phyloP scores from a whole-genome alignment of 2,888 invertebrate genomes.

The Poecilus cupreus region DNA sequence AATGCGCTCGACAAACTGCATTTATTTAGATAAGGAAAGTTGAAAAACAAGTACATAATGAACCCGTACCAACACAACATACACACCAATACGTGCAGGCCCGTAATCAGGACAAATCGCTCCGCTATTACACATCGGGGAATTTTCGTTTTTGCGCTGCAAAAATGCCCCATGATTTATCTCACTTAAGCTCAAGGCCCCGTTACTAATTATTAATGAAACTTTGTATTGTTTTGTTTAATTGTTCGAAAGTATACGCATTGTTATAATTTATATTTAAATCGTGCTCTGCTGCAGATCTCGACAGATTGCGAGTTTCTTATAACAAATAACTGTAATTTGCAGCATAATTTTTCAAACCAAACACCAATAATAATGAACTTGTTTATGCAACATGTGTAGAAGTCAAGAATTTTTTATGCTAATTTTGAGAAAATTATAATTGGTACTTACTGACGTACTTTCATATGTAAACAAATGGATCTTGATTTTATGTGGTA shows the following conservation, averaged over 20 bases:
- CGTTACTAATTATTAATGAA: neutral
- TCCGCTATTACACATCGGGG: neutral
- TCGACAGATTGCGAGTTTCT: conserved; percentile 2
- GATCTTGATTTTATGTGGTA: neutral
- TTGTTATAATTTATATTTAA: conserved; percentile 35
- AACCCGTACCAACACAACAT: conserved; percentile 39
- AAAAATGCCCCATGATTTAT: no score
- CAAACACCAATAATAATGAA: conserved; percentile 12
- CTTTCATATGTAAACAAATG: conserved; percentile 21
- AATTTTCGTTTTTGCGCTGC: neutral
- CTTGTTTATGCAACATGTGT: conserved; percentile 28
- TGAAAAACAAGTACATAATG: conserved; percentile 57
- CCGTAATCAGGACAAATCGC: neutral
- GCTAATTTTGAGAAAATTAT: conserved; percentile 28
- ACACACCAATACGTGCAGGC: neutral
- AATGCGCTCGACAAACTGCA: conserved; percentile 46
- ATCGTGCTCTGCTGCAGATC: neutral
- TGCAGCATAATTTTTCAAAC: conserved; percentile 18
- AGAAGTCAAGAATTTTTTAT: conserved; percentile 26
- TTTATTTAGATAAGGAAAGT: conserved; percentile 58
- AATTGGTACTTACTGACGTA: conserved; percentile 5
- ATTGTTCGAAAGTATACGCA: conserved; percentile 31
- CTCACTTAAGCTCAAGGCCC: neutral
- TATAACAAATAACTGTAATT: conserved; percentile 21
- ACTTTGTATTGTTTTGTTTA: conserved; percentile 21